A percentile compares a stretch with the other conserved stretches of the same genome.
Evolutionary conservation across 37 sponge, comb jelly and placozoan species (phyloP).

Genomic region (Ianthella basta): DNA sequence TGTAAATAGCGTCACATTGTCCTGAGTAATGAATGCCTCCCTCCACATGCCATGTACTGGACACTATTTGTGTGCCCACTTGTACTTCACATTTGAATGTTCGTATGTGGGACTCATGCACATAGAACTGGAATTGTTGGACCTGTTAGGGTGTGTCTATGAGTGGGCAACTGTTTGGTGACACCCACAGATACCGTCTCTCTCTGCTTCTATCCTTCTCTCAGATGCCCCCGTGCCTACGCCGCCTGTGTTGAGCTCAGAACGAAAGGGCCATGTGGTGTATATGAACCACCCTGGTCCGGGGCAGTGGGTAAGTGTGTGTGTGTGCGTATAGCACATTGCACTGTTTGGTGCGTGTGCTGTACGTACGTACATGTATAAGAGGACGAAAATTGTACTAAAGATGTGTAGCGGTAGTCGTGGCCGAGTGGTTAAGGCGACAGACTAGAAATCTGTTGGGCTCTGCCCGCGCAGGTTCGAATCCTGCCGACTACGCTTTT

Average conservation of each 20-base stretch:
- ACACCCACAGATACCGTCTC: too few relatives aligned
- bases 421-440: slow-evolving; percentile 44
- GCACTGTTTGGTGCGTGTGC: too few relatives aligned
- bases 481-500: slow-evolving; percentile 44
- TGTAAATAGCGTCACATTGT: too few relatives aligned
- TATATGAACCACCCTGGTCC: slow-evolving; percentile 62
- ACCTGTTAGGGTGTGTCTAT: too few relatives aligned
- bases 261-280: slow-evolving; percentile 33
- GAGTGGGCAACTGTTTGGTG: too few relatives aligned
- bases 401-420: background rate
- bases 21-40: too few relatives aligned
- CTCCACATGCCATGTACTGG: too few relatives aligned
- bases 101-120: too few relatives aligned
- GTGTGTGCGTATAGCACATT: background rate
- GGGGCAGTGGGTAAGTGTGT: slow-evolving; percentile 51
- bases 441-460: slow-evolving; percentile 39
- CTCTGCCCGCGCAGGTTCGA: slow-evolving; percentile 46
- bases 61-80: too few relatives aligned
- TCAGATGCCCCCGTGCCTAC: background rate
- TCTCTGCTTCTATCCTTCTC: slow-evolving; percentile 3
- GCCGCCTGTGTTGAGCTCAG: background rate
- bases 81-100: too few relatives aligned
- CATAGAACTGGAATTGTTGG: too few relatives aligned
- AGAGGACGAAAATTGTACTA: background rate
- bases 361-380: too few relatives aligned